Base-by-base conservation (phyloP, 2,797 vertebrate species). In the Novumbra hubbsi region DNA sequence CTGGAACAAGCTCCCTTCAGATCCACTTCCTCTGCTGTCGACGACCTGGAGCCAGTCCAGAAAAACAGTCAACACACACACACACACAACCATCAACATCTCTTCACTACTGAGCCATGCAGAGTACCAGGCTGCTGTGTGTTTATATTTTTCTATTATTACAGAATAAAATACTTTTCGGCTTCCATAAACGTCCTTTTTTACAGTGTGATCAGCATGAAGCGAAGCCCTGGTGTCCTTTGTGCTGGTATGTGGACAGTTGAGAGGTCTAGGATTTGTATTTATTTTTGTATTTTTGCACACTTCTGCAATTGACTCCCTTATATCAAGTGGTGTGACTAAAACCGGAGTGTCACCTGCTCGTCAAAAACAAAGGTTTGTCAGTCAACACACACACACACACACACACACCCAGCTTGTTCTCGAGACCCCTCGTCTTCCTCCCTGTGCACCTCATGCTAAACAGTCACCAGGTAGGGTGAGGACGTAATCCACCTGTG, bases 391-490 rank as follows among this genome's bases (percentile, higher is more conserved):
- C 87, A 55, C 49, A 38, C 71, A 70, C 75, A 77, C 41, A 78
- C 60, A 64, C 24, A 45, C 28, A 73, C 52, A 72, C 28, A 71
- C 57, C 34, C 48, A n/a, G 2, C 70, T 38, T 19, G 49, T 28
- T 60, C 21, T 24, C 24, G 24, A 77, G 57, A 27, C 24, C 32
- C 30, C 28, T 69, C 2, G 68, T 34, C 70, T 45, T 72, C 72
- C 69, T 63, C 76, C 63, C 60, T 30, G 4, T 73, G 71, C 73
- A 80, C 64, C 73, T 78, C 71, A 66, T 55, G 34, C 71, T 72
- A 55, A 87, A 88, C 83, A 87, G 87, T 86, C 88, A 90, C 85
- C 89, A 90, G 84, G 82, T 91, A 86, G 76, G 78, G 83, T 75
- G 1, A 45, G 78, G 86, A 82, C 64, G 73, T 67, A 73, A 79